A percentile compares a stretch with the other conserved stretches of the same genome.
These are phyloP conservation scores for Cladopsammia gracilis DNA, from an alignment of 64 coral and sea anemone species.

Conservation along the genomic window DNA sequence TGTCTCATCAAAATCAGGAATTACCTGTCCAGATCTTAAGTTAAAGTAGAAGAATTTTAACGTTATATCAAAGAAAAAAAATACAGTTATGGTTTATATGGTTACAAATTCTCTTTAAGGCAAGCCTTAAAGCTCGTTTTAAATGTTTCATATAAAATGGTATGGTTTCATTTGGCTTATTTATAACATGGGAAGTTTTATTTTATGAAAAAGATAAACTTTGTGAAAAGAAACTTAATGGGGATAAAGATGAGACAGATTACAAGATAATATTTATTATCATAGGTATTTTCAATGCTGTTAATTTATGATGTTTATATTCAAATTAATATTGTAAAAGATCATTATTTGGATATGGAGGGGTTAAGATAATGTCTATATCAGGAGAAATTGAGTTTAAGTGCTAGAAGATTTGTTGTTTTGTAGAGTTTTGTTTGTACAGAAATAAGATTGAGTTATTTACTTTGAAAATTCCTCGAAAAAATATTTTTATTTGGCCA, in stretches of 20 bases:
- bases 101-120: too few relatives aligned
- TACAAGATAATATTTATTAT: constrained; percentile 24
- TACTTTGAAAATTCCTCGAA: not conserved
- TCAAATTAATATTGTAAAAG: not conserved
- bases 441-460: not conserved
- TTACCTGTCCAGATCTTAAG: too few relatives aligned
- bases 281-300: not conserved
- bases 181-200: not conserved
- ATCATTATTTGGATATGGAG: not conserved
- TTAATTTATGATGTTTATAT: not conserved
- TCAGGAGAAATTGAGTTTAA: not conserved
- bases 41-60: too few relatives aligned
- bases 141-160: too few relatives aligned
- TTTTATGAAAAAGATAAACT: not conserved
- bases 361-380: not conserved
- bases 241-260: not conserved
- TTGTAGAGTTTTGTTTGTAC: constrained; percentile 3
- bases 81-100: too few relatives aligned
- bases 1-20: too few relatives aligned
- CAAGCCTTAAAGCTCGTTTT: too few relatives aligned
- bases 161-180: too few relatives aligned
- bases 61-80: too few relatives aligned
- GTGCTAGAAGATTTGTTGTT: not conserved
- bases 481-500: not conserved
- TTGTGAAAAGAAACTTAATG: too few relatives aligned